Evolutionary conservation across 2,797 vertebrate species (phyloP), one percentile per base, ranked within the genome.

Genomic region (Lophius americanus): DNA sequence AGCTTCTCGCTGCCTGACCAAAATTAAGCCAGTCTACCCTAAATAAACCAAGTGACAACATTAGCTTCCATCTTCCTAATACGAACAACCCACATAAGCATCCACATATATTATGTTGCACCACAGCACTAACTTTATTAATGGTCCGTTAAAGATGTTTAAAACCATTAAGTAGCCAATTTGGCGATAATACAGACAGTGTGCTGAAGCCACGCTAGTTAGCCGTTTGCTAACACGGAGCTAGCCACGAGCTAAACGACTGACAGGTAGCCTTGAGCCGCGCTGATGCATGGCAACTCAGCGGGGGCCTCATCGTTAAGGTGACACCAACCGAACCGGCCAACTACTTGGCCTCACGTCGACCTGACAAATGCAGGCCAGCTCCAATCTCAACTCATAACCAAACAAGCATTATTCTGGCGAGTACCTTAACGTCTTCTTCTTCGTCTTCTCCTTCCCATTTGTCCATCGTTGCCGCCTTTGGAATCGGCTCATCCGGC

Each of bases 381-480:
- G 14, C n/a, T 5, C 6, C 2, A 50, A 42, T 0, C 12, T 7
- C 4, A 8, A 5, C 9, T n/a, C 41, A 4, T 0, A 4, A 23
- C 4, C 0, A 4, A 33, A 13, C 2, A 0, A 42, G 1, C 0
- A 10, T 44, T 42, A 2, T 14, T 8, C 52, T 2, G 1, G 2
- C n/a, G 6, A 3, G 13, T 85, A 96, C 95, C 95, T 97, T 97
- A 81, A 97, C 95, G 32, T 97, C 95, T 69, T 97, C 96, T 0
- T 98, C 96, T 83, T 97, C 96, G 88, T 95, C 95, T 68, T 95
- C 94, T 85, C 94, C 95, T 91, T 95, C 95, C 95, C 95, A 96
- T 80, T 89, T 93, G 85, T 95, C 95, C 88, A 85, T 76, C 89
- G n/a, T 90, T 86, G 73, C 87, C 93, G 90, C 91, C 91, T 90